Evolutionary conservation across 30 jellyfish, hydroid and myxozoan species (phyloP).

Genomic region (Cassiopea andromeda): DNA sequence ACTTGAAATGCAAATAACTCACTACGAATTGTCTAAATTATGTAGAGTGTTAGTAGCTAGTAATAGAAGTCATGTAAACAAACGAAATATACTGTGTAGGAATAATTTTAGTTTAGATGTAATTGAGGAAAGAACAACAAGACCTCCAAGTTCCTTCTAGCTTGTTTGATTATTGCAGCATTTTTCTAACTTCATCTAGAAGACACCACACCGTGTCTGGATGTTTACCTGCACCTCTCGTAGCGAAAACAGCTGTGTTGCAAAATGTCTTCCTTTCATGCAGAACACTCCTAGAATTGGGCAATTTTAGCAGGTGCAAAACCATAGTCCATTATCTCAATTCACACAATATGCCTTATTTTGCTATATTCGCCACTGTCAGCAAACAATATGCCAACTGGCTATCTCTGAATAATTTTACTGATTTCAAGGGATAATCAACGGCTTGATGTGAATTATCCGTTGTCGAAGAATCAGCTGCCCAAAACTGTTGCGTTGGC

Average conservation of each 20-base stretch:
- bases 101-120: neutral
- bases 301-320: conserved; percentile 13
- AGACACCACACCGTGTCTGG: neutral
- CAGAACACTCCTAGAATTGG: neutral
- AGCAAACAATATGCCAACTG: neutral
- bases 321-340: conserved; percentile 1
- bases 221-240: conserved; percentile 12
- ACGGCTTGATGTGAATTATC: neutral
- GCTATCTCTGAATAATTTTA: neutral
- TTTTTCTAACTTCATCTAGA: neutral
- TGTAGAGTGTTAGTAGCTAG: neutral
- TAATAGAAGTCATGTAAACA: neutral
- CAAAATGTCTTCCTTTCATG: neutral
- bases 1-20: neutral
- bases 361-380: conserved; percentile 3
- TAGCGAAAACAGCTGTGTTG: neutral
- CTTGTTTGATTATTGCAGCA: neutral
- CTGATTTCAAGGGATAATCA: neutral
- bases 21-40: neutral
- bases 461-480: neutral
- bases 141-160: neutral
- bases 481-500: neutral
- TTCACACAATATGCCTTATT: neutral
- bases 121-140: neutral
- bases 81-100: neutral